Conservation (phyloP, 2,113 vertebrate genomes). For the Corydoras sp. region DNA sequence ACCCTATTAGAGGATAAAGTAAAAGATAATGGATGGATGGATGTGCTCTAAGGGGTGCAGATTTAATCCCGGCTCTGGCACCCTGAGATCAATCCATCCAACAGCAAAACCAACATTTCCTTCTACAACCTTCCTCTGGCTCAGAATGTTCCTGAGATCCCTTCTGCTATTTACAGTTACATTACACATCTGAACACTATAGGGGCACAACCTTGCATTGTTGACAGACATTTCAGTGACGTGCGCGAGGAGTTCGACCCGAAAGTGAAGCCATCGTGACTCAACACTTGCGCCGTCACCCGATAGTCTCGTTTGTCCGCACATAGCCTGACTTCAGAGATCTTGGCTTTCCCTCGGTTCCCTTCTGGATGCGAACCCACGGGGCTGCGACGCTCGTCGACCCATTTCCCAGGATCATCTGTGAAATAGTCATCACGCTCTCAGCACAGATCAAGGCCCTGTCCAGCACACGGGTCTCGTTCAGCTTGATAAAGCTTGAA, state of each 20-base stretch:
- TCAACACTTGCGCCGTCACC: constrained; percentile 37
- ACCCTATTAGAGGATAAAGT: too few relatives aligned
- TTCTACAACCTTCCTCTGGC: constrained; percentile 62
- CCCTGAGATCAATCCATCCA: constrained; percentile 48
- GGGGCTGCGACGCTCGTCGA: background rate
- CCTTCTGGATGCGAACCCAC: constrained; percentile 16
- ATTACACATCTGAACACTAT: constrained; percentile 50
- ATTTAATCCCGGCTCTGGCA: constrained; percentile 48
- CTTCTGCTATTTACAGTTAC: constrained; percentile 29
- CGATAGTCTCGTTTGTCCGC: constrained; percentile 25
- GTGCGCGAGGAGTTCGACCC: constrained; percentile 41
- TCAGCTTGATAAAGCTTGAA: constrained; percentile 44
- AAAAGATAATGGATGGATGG: too few relatives aligned
- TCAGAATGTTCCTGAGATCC: constrained; percentile 35
- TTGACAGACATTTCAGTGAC: constrained; percentile 52
- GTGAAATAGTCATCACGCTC: constrained; percentile 57
- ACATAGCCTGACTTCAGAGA: constrained; percentile 23
- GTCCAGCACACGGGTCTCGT: constrained; percentile 41
- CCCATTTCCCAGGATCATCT: constrained; percentile 49
- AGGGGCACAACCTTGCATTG: constrained; percentile 55
- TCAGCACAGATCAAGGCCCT: constrained; percentile 59
- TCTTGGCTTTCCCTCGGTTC: constrained; percentile 22
- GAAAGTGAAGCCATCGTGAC: constrained; percentile 49
- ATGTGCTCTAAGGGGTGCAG: constrained; percentile 43
- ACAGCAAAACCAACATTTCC: constrained; percentile 61